Base-by-base conservation (phyloP, 2,888 invertebrate species). In the Amiota minor region DNA sequence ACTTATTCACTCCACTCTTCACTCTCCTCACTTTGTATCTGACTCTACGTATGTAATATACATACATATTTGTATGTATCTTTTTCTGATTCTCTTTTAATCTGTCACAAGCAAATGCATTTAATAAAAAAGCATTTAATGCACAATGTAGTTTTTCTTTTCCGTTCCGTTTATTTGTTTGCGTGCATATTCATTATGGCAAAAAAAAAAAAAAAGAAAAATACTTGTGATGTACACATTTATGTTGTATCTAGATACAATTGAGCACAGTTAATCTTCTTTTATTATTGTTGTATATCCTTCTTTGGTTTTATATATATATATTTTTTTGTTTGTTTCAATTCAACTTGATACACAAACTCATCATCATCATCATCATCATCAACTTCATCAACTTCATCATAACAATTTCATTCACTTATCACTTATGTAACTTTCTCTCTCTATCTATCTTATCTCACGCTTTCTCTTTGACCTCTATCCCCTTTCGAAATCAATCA, bases 401-500 rank as follows among this genome's bases (percentile, higher is more conserved):
- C 14, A 59, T 35, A 2, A 35, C 23, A 23, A 23, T 23, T 35
- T 35, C 35, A 35, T 35, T 35, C 35, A 35, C 35, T 35, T 35
- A 35, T 35, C 35, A 35, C 35, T 35, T 35, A 35, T 35, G 35
- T 35, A 35, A 35, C 35, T 2, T 59, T 59, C 23, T 23, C 35
- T 59, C 11, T 59, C n/a, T 46, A 46, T 64, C n/a, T 64, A 8
- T 46, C 35, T 53, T 59, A 45, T 59, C 59, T 59, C 59, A 18
- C 59, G 45, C 49, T 67, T 45, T 67, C 47, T 47, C 49, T 65
- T 35, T 35, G 35, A 8, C 6, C 6, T 35, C 35, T 35, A 35
- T 35, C 35, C 35, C 35, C 0, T 67, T 47, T 71, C 56, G n/a
- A 67, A 65, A 70, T 75, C 76, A 67, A 76, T 67, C 73, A 74